These are phyloP conservation scores for Triops longicaudatus DNA, from an alignment of 1,140 invertebrate genomes.

Conservation along the genomic window DNA sequence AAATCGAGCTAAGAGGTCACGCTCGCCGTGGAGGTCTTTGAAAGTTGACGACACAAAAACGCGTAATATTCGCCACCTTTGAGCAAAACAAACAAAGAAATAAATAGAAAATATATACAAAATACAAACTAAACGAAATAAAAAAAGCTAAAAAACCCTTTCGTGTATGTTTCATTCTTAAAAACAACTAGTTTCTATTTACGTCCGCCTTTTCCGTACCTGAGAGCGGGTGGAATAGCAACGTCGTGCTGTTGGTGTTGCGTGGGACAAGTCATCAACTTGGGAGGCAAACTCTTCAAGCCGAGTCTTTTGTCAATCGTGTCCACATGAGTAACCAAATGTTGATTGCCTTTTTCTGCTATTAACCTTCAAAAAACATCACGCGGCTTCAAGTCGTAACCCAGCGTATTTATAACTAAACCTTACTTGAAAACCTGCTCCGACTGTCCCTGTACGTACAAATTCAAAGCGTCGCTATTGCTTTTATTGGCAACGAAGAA, in stretches of 20 bases:
- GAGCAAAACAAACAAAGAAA: not conserved
- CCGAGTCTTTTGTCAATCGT: slow-evolving; percentile 39
- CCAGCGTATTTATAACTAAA: not conserved
- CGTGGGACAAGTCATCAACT: not conserved
- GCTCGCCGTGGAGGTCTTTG: slow-evolving; percentile 45
- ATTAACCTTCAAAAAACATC: slow-evolving; percentile 39
- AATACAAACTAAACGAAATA: too few species aligned
- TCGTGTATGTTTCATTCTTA: too few species aligned
- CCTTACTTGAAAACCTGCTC: not conserved
- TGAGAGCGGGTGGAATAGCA: not conserved
- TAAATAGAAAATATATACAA: too few species aligned
- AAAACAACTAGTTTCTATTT: not conserved
- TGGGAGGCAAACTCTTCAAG: slow-evolving; percentile 32
- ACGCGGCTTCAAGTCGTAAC: not conserved
- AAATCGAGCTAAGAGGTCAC: slow-evolving; percentile 42
- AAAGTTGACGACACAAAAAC: slow-evolving; percentile 49
- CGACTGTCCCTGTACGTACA: not conserved
- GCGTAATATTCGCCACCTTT: slow-evolving; percentile 41
- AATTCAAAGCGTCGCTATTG: not conserved
- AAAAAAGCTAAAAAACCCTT: too few species aligned
- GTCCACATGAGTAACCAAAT: slow-evolving; percentile 41
- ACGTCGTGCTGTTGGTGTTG: not conserved
- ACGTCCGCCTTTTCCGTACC: not conserved
- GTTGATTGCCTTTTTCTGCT: slow-evolving; percentile 40
- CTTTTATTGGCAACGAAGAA: not conserved